phyloP scores from a whole-genome alignment of 2,113 vertebrate species.

The Lasiurus cinereus region DNA sequence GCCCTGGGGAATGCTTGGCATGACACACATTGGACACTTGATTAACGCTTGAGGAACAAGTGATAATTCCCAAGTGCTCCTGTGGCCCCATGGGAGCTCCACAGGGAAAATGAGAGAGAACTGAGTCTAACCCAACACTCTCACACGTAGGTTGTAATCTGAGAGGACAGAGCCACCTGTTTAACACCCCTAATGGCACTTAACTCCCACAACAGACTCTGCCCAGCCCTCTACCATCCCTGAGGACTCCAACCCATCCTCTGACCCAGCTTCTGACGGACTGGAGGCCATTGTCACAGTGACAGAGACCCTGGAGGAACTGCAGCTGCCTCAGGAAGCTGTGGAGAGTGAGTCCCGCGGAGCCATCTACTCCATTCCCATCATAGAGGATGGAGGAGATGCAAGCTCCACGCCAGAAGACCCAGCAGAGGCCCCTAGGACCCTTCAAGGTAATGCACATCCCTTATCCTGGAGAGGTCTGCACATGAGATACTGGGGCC shows the following conservation, averaged over 20 bases:
- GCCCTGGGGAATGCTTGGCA: background rate
- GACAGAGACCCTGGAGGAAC: slow-evolving; percentile 89
- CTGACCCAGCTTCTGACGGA: slow-evolving; percentile 59
- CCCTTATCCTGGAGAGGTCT: background rate
- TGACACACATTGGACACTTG: background rate
- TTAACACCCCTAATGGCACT: background rate
- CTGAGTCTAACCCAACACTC: background rate
- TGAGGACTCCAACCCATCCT: slow-evolving; percentile 41
- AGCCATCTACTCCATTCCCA: slow-evolving; percentile 88
- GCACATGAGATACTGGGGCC: slow-evolving; percentile 72
- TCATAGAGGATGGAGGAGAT: slow-evolving; percentile 82
- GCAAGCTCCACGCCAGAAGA: slow-evolving; percentile 80
- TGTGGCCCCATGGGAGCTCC: background rate
- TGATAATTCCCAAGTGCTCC: background rate
- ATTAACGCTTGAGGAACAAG: background rate
- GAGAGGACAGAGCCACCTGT: background rate
- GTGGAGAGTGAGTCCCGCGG: slow-evolving; percentile 90
- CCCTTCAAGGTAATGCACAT: slow-evolving; percentile 56
- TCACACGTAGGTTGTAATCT: background rate
- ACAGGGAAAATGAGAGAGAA: background rate
- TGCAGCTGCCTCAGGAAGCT: slow-evolving; percentile 82
- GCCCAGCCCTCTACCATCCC: slow-evolving; percentile 60
- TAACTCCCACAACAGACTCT: slow-evolving; percentile 68
- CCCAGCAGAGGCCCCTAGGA: slow-evolving; percentile 63
- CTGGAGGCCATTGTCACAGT: slow-evolving; percentile 88